Evolutionary conservation across 2,113 vertebrate genomes (phyloP), one percentile per base, ranked within the genome.

Genomic region (Romanogobio albipinnatus): DNA sequence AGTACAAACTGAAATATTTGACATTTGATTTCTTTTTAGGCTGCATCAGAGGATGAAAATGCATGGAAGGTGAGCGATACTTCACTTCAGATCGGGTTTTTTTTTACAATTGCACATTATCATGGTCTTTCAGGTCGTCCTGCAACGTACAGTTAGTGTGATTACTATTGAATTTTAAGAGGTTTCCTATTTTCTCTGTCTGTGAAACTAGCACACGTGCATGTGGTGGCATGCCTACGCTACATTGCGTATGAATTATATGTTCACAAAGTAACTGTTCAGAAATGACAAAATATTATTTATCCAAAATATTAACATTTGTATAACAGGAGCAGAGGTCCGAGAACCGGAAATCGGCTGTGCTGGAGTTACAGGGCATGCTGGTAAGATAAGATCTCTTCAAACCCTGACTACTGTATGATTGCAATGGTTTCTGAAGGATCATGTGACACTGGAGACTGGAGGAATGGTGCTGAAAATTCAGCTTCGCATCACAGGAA

Each of bases 301-400:
- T 5, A 70, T 53, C 6, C 10, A 29, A 74, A 47, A 74, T 47
- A 70, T 22, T 58, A 64, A 9, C 4, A 79, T 75, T 88, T 26
- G 26, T 84, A 5, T 86, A 8, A 49, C 83, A 94, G 93, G 93
- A 95, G 66, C 89, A 91, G 76, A 90, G 17, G 5, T 84, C 33
- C 74, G 87, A 90, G 53, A 96, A 95, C 80, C 90, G 94, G 45
- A 93, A 93, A 53, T 96, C 94, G 5, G 93, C 83, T 0, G 87
- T 95, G 70, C 6, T 93, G 76, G 95, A 96, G 85, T 87, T 97
- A 61, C 95, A 95, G 85, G 92, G 90, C 61, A 91, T 97, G 82
- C 89, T 96, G 95, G 95, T 96, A 92, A 92, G 91, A 81, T 64
- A 74, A 76, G 15, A 85, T 24, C 22, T 15, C 70, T 58, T 9